Evolutionary conservation across 1,140 invertebrate genomes (phyloP).

Genomic region (Zaprionus ornatus): DNA sequence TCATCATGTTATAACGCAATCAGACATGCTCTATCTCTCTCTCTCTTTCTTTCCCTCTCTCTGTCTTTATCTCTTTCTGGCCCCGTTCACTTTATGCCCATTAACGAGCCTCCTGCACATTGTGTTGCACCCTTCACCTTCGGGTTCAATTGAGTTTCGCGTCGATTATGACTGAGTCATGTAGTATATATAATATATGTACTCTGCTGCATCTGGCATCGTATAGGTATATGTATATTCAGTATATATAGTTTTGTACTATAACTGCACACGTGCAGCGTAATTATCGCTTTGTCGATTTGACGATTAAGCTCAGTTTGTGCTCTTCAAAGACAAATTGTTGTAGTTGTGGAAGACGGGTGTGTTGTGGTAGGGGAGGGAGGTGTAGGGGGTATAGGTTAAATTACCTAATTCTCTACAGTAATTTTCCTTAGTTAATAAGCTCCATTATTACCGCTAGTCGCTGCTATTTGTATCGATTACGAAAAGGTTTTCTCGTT

Average conservation of each 20-base stretch:
- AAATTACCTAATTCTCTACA: background rate
- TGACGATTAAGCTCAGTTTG: background rate
- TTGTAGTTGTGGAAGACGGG: background rate
- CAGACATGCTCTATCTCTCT: background rate
- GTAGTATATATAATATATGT: background rate
- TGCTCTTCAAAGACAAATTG: background rate
- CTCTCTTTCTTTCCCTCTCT: background rate
- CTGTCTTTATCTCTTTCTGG: background rate
- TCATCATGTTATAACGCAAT: background rate
- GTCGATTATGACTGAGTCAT: constrained; percentile 6
- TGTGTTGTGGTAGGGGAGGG: background rate
- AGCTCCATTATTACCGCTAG: background rate
- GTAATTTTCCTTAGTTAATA: background rate
- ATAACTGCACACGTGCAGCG: background rate
- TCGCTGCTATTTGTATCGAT: background rate
- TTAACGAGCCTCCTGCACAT: background rate
- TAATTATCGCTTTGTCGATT: background rate
- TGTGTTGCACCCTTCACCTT: constrained; percentile 6
- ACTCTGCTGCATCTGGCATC: background rate
- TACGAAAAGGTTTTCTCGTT: background rate
- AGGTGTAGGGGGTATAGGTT: background rate
- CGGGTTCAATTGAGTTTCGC: background rate
- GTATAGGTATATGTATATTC: background rate
- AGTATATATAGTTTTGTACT: background rate
- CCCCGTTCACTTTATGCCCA: background rate